These are phyloP conservation scores for Hipparchia sbordonii DNA, from an alignment of 2,888 invertebrate genomes.

Conservation along the genomic window DNA sequence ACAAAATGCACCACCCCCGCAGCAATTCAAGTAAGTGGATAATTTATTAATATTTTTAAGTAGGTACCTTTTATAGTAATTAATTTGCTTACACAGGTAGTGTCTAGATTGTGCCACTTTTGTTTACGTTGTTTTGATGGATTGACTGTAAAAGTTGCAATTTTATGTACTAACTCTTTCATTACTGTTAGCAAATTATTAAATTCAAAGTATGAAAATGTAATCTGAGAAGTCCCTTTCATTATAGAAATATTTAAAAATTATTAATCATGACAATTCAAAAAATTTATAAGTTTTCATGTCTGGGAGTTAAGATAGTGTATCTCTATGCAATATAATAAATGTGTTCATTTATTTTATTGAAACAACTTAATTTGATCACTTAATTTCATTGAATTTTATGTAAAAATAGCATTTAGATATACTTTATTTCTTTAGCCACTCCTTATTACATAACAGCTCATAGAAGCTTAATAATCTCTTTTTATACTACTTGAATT, in stretches of 20 bases:
- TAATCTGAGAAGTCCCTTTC: neutral
- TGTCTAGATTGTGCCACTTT: neutral
- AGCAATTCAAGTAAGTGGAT: conserved; percentile 51
- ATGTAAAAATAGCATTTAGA: too few relatives aligned
- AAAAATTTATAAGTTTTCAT: too few relatives aligned
- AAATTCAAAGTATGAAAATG: neutral
- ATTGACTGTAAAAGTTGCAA: neutral
- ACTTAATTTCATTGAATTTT: too few relatives aligned
- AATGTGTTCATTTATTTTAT: too few relatives aligned
- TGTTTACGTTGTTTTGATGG: neutral
- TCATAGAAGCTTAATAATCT: neutral
- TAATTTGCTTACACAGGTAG: neutral
- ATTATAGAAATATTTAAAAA: neutral
- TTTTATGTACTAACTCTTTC: neutral
- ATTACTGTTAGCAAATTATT: neutral
- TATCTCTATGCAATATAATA: too few relatives aligned
- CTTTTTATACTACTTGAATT: neutral
- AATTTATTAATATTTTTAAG: neutral
- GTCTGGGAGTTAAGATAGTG: too few relatives aligned
- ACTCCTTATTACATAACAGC: neutral
- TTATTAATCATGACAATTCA: neutral
- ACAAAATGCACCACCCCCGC: conserved; percentile 38
- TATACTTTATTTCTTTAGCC: neutral
- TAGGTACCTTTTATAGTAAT: neutral
- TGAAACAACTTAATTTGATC: too few relatives aligned